A percentile compares a stretch with the other conserved stretches of the same genome.
These are phyloP conservation scores for Euphysa ruthae DNA, from an alignment of 30 jellyfish, hydroid and myxozoan genomes.

Conservation along the genomic window DNA sequence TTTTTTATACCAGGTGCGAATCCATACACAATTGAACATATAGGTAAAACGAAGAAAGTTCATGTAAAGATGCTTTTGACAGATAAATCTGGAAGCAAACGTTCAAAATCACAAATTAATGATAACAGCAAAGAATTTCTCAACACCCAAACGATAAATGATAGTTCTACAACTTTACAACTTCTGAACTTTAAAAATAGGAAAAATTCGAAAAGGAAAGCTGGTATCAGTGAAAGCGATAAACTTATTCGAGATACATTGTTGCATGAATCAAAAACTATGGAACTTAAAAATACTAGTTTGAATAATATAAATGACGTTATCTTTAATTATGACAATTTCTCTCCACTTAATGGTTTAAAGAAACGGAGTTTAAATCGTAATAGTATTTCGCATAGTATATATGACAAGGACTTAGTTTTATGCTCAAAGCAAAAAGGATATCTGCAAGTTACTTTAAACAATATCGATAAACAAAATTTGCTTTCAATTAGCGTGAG, in stretches of 20 bases:
- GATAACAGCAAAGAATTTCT: not conserved
- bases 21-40: constrained; percentile 43
- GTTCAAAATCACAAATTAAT: constrained; percentile 23
- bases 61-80: constrained; percentile 63
- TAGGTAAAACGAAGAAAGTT: constrained; percentile 47
- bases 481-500: constrained; percentile 64
- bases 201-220: constrained; percentile 4
- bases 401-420: constrained; percentile 24
- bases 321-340: constrained; percentile 27
- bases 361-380: constrained; percentile 34
- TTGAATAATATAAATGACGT: constrained; percentile 53
- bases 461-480: constrained; percentile 58
- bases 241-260: constrained; percentile 67
- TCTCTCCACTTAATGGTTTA: constrained; percentile 9
- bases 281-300: constrained; percentile 33
- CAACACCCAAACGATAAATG: not conserved
- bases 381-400: not conserved
- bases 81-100: constrained; percentile 21
- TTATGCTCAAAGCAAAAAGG: constrained; percentile 25
- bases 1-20: constrained; percentile 73
- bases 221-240: constrained; percentile 71
- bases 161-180: not conserved
- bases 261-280: constrained; percentile 78
- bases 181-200: not conserved
- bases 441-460: constrained; percentile 52